Percentiles rank a stretch among this genome's conserved stretches.
Evolutionary conservation across 2,888 invertebrate genomes (phyloP).

Genomic region (Drosophila multiciliata): DNA sequence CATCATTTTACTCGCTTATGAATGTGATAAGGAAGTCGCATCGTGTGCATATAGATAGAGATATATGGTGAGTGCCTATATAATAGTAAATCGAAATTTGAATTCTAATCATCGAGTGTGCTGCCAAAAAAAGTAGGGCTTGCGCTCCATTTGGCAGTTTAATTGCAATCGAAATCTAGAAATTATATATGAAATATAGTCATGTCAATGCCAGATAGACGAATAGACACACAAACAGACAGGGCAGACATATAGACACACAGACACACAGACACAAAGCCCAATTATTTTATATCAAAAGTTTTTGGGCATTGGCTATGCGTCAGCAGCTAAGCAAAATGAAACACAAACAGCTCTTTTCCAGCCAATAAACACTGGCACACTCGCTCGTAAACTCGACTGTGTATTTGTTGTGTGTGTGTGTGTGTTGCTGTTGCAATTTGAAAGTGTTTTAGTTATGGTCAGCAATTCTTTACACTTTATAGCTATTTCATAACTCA

Average conservation of each 20-base stretch:
- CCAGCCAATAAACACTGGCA: slow-evolving; percentile 17
- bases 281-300: slow-evolving; percentile 42
- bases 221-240: neutral
- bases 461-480: slow-evolving; percentile 40
- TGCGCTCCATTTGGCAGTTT: slow-evolving; percentile 63
- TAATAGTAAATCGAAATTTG: slow-evolving; percentile 26
- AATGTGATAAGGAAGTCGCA: slow-evolving; percentile 33
- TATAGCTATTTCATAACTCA: slow-evolving; percentile 51
- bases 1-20: slow-evolving; percentile 6
- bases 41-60: neutral
- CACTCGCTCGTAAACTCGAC: neutral
- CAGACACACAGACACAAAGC: slow-evolving; percentile 4
- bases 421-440: slow-evolving; percentile 16
- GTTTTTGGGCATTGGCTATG: slow-evolving; percentile 39
- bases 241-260: neutral
- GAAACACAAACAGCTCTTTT: slow-evolving; percentile 26
- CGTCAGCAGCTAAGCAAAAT: slow-evolving; percentile 32
- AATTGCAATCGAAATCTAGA: slow-evolving; percentile 58
- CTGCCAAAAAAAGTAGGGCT: slow-evolving; percentile 30
- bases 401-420: neutral
- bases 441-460: slow-evolving; percentile 41
- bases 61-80: neutral
- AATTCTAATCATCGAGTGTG: slow-evolving; percentile 50
- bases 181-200: slow-evolving; percentile 50
- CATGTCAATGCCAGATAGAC: slow-evolving; percentile 54